Base-by-base conservation (phyloP, 2,888 invertebrate genomes). In the Eupithecia exiguata region DNA sequence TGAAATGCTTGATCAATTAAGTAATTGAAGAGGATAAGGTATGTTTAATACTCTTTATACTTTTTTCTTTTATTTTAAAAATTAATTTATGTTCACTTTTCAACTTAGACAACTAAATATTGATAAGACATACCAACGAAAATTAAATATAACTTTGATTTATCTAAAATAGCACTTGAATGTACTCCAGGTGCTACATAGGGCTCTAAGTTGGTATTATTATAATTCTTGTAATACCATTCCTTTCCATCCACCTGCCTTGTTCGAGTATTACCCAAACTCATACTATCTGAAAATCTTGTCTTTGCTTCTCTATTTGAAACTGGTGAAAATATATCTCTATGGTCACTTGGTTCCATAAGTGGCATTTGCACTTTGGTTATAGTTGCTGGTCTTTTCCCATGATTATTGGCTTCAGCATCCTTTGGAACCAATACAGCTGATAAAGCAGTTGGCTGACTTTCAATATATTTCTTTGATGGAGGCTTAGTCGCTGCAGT, bases 151-250 rank as follows among this genome's bases (percentile, higher is more conserved):
- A 76, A 61, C 35, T 68, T 69, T 16, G 71, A 62, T 40, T 46
- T 62, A n/a, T 61, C 21, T 5, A 49, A 58, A 4, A 12, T 7
- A 71, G 63, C 46, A 74, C 71, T 84, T 16, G 75, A 82, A 75
- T 89, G 85, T 68, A 94, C 86, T 68, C 89, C 92, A 46, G 95
- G 94, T 77, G 91, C 93, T 75, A 95, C 84, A 81, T 94, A 95
- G 1, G 95, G 94, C 79, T 93, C 89, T 80, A 95, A 83, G 83
- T 93, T 91, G 38, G 94, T 95, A 83, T 96, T 96, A 87, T 97
- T 97, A 86, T 98, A 98, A 88, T 97, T 97, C 79, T 96, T 96
- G 87, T 97, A 98, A 89, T 98, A 98, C 98, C 98, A 98, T 81
- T 96, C 96, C 91, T 96, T 96, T 68, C 95, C 94, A 78, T 95